Percentiles rank a stretch among this genome's conserved stretches.
These are phyloP conservation scores for Xestia xanthographa DNA, from an alignment of 2,888 invertebrate genomes.

Conservation along the genomic window DNA sequence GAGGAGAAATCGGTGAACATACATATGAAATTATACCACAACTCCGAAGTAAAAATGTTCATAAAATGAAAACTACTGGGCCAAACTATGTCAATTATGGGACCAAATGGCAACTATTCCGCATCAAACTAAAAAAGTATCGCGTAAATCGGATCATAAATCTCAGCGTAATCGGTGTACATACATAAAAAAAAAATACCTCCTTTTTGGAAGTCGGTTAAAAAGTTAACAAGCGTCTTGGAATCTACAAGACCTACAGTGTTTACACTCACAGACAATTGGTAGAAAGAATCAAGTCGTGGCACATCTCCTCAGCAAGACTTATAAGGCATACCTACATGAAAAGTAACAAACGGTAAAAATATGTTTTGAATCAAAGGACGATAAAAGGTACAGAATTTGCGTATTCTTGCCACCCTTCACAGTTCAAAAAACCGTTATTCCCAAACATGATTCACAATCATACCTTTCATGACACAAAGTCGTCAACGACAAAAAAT, in stretches of 20 bases:
- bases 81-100: too few species aligned
- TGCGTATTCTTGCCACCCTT: background rate
- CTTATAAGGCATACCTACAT: background rate
- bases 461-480: background rate
- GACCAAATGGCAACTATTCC: too few species aligned
- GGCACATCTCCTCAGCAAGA: background rate
- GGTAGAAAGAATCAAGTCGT: background rate
- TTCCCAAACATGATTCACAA: slow-evolving; percentile 30
- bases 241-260: background rate
- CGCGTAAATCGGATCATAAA: too few species aligned
- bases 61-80: too few species aligned
- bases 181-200: too few species aligned
- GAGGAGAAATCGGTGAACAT: too few species aligned
- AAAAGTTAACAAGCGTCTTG: background rate
- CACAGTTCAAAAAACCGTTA: background rate
- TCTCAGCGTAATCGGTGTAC: too few species aligned
- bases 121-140: too few species aligned
- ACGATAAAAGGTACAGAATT: background rate
- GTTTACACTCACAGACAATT: background rate
- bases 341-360: too few species aligned
- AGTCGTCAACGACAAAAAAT: slow-evolving; percentile 26
- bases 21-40: too few species aligned
- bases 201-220: too few species aligned
- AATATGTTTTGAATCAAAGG: background rate
- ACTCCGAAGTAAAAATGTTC: too few species aligned